Base-by-base conservation (phyloP, 2,888 invertebrate genomes). In the Tineola bisselliella region DNA sequence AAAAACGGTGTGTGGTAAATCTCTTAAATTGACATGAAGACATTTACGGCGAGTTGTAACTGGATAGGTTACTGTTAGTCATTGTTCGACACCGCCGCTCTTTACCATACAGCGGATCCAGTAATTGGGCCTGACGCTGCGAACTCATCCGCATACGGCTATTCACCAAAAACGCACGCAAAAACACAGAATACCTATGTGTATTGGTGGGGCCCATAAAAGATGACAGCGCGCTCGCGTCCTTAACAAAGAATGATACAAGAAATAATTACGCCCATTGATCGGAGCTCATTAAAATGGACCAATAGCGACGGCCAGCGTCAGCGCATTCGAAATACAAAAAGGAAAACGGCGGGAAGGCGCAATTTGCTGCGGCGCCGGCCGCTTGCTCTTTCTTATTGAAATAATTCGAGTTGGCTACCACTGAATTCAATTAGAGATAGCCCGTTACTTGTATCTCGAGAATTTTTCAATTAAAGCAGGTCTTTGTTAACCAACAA, bases 221-320 rank as follows among this genome's bases (percentile, higher is more conserved):
- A 72, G 78, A 69, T 77, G 81, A 79, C 80, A 80, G 77, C 72
- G 73, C 70, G 75, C 75, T 76, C 71, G 75, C 78, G 78, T 70
- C 73, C 72, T 65, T 63, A 72, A 76, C 76, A 79, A 79, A 81
- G 78, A 82, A 84, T 81, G 76, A 81, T 79, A 82, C 81, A 74
- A 81, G 77, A 79, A 82, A 86, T 81, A 84, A 84, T 84, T 84
- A 84, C 84, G 84, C 84, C 84, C 84, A 82, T 84, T 83, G 81
- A 84, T 82, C 79, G 77, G 70, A 71, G 76, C 83, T 84, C 81
- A 84, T 83, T 84, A 84, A 80, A 81, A 75, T 72, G 69, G 69
- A 74, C 83, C 84, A 84, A 84, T 84, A 73, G 74, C 73, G 17
- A 30, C 19, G 44, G 56, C 33, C 31, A 73, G 74, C 73, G 15